phyloP scores from a whole-genome alignment of 2,888 invertebrate genomes.

The Anoplius nigerrimus region DNA sequence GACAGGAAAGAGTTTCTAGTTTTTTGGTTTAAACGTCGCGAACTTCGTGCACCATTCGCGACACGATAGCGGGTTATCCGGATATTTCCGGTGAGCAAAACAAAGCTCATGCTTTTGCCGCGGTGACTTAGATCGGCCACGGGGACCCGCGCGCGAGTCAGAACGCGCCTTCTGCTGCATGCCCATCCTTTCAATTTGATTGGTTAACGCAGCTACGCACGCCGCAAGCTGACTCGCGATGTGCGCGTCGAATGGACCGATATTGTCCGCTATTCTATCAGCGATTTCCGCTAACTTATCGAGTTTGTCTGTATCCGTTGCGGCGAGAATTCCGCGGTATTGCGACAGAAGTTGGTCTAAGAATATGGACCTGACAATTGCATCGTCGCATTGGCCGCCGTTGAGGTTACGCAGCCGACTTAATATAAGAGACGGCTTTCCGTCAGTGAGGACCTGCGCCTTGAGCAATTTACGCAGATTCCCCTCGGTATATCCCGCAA shows the following conservation, averaged over 20 bases:
- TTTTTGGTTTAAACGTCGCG: neutral
- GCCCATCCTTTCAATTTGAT: neutral
- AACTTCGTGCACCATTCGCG: slow-evolving; percentile 7
- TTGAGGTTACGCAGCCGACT: neutral
- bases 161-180: neutral
- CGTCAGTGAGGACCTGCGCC: neutral
- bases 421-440: neutral
- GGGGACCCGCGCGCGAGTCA: neutral
- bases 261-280: slow-evolving; percentile 2
- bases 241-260: neutral
- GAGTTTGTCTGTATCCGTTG: neutral
- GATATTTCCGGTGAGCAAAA: slow-evolving; percentile 13
- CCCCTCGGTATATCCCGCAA: neutral
- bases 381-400: neutral
- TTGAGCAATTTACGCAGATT: neutral
- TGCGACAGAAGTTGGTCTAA: neutral
- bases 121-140: neutral
- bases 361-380: neutral
- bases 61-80: slow-evolving; percentile 2
- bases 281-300: slow-evolving; percentile 7
- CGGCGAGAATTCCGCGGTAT: slow-evolving; percentile 4
- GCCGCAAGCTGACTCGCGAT: neutral
- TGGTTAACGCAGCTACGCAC: neutral
- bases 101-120: neutral
- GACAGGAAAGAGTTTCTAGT: slow-evolving; percentile 2